These are phyloP conservation scores for Turnix velox DNA, from an alignment of 2,113 vertebrate genomes.

Conservation along the genomic window DNA sequence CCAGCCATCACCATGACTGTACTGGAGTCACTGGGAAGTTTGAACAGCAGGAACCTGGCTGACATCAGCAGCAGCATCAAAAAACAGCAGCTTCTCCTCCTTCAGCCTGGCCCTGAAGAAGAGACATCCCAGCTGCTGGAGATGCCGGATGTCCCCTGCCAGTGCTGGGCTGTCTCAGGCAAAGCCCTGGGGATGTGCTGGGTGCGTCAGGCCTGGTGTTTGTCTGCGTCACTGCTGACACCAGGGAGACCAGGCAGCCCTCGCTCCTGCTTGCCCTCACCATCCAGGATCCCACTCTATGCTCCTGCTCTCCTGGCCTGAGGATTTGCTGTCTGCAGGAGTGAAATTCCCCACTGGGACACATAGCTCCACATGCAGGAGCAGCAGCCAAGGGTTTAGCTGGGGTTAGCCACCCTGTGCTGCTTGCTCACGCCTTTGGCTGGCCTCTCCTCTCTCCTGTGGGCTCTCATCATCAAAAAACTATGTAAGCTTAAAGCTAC, in stretches of 20 bases:
- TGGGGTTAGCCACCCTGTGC: fast-evolving
- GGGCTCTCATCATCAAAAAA: not conserved
- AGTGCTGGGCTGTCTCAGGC: not conserved
- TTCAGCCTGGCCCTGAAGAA: fast-evolving
- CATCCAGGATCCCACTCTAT: fast-evolving
- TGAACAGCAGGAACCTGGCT: not conserved
- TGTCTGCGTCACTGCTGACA: not conserved
- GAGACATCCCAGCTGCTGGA: not conserved
- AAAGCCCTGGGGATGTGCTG: fast-evolving
- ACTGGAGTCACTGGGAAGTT: not conserved
- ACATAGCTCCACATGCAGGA: fast-evolving
- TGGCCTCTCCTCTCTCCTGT: not conserved
- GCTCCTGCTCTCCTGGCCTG: not conserved
- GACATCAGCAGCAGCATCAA: not conserved
- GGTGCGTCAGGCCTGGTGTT: not conserved
- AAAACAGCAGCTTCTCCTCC: not conserved
- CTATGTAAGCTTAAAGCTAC: not conserved
- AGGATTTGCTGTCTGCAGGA: not conserved
- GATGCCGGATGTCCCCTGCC: not conserved
- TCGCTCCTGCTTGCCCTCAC: not conserved
- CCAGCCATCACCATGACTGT: not conserved
- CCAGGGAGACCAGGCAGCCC: fast-evolving
- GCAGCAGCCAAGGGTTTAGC: not conserved
- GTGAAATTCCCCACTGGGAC: not conserved
- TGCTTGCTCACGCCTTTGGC: not conserved